Evolutionary conservation across 2,113 vertebrate species (phyloP), one percentile per base, ranked within the genome.

Genomic region (western clawed frog (Xenopus tropicalis)): DNA sequence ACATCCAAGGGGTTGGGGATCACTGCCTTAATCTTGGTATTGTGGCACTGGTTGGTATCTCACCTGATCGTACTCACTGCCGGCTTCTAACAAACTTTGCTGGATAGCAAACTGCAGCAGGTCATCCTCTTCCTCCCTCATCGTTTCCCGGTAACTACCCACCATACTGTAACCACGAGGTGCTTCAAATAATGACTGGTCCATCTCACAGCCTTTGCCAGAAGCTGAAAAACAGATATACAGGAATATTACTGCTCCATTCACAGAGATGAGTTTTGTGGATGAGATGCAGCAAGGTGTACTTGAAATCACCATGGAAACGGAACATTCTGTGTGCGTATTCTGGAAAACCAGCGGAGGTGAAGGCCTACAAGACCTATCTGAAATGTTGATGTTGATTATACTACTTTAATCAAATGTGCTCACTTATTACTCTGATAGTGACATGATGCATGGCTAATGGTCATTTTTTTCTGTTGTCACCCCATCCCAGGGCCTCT

Each of bases 91-190:
- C 82, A 99, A 91, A 82, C 97, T 99, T 89, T 99, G 97, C 85
- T 99, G 96, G 78, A 99, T 99, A 81, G 97, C 96, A 0, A 97
- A 98, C 89, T 98, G 96, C 62, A 99, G 86, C 71, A 99, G 85
- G 61, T 93, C 90, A 1, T 99, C 97, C 1, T 99, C 96, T 0
- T 98, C 97, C 16, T 98, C 96, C 3, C 95, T 91, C 73, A 92
- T 82, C 25, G 89, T 77, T 2, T 82, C 86, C 79, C 96, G 95
- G 72, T 93, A 91, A 83, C 96, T 95, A 63, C 93, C 92, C 29
- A 97, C 89, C 80, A 97, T 81, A 11, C 93, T 96, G 91, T 99
- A 99, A 62, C 97, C 95, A 1, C 91, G 82, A 0, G 96, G 96
- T 66, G 93, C 91, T 84, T 99, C 96, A 0, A 98, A 99, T 78